A percentile compares a stretch with the other conserved stretches of the same genome.
phyloP scores from a whole-genome alignment of 2,888 invertebrate genomes.

The Eupeodes latifasciatus region DNA sequence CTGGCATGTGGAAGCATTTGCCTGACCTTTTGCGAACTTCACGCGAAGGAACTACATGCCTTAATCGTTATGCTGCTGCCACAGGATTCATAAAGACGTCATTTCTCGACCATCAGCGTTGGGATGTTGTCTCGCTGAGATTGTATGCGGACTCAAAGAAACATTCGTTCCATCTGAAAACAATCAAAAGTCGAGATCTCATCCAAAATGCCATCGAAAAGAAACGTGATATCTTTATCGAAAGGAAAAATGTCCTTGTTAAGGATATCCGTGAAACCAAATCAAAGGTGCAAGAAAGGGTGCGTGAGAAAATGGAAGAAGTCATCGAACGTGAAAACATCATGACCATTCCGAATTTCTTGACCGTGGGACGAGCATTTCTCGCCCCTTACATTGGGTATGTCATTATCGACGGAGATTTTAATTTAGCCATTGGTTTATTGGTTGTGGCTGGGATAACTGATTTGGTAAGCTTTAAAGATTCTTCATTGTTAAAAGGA shows the following conservation, averaged over 20 bases:
- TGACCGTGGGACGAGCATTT: slow-evolving; percentile 93
- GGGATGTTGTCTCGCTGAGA: slow-evolving; percentile 82
- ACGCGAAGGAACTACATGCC: slow-evolving; percentile 79
- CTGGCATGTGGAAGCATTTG: slow-evolving; percentile 79
- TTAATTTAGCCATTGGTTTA: slow-evolving; percentile 91
- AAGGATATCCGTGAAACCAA: slow-evolving; percentile 90
- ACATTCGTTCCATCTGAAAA: slow-evolving; percentile 80
- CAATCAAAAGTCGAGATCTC: slow-evolving; percentile 84
- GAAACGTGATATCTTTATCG: slow-evolving; percentile 87
- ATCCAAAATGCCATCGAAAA: slow-evolving; percentile 87
- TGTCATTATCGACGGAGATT: slow-evolving; percentile 93
- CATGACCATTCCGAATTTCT: slow-evolving; percentile 95
- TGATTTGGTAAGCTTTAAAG: slow-evolving; percentile 90
- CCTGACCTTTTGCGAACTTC: slow-evolving; percentile 80
- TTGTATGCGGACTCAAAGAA: slow-evolving; percentile 82
- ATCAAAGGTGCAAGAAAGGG: slow-evolving; percentile 88
- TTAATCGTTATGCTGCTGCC: slow-evolving; percentile 83
- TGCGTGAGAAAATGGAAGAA: slow-evolving; percentile 91
- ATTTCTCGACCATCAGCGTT: slow-evolving; percentile 82
- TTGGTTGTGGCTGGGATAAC: slow-evolving; percentile 94
- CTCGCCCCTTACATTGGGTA: slow-evolving; percentile 95
- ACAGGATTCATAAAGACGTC: slow-evolving; percentile 83
- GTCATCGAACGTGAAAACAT: slow-evolving; percentile 90
- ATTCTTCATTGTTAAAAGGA: slow-evolving; percentile 16
- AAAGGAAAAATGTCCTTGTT: slow-evolving; percentile 87